Evolutionary conservation across 2,888 invertebrate species (phyloP), one percentile per base, ranked within the genome.

Genomic region (Amiota mariae): DNA sequence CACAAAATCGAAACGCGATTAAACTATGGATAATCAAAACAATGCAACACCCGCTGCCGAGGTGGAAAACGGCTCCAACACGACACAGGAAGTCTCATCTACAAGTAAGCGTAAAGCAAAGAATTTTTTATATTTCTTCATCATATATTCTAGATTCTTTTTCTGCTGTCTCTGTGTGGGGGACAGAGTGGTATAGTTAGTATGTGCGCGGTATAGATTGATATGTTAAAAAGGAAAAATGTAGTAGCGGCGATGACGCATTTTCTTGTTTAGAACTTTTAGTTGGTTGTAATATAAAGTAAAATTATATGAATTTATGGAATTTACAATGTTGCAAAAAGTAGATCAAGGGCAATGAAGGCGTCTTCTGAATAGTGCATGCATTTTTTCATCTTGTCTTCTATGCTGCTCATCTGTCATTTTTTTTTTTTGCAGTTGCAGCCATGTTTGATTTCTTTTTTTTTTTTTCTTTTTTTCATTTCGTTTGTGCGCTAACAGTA

Each of bases 31-130:
- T 81, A 84, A 81, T 79, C 81, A 84, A 85, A 87, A 82, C 82
- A 86, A 86, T 80, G 81, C 78, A 82, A 80, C 81, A 81, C 84
- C 82, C 79, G 85, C 84, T 78, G 81, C 84, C 77, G 85, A 85
- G 82, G 86, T 81, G 71, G 86, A 81, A 80, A 85, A 86, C 77
- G 85, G 85, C 79, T 82, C 85, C 78, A 83, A 78, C 81, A 85
- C 88, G 80, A 80, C 87, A 81, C 86, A 85, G 81, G 89, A 89
- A 87, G 89, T 89, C 81, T 87, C 89, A 73, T 89, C 89, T 80
- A 89, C 89, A 83, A 89, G 89, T 89, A 88, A 89, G 89, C 88
- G 72, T 72, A 46, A 63, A 36, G 36, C 2, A 59, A 51, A 70
- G 72, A 71, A 76, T 66, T 24, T 15, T 66, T 15, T 66, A 11